phyloP scores from a whole-genome alignment of 1,140 invertebrate genomes.

The Lithobius niger region DNA sequence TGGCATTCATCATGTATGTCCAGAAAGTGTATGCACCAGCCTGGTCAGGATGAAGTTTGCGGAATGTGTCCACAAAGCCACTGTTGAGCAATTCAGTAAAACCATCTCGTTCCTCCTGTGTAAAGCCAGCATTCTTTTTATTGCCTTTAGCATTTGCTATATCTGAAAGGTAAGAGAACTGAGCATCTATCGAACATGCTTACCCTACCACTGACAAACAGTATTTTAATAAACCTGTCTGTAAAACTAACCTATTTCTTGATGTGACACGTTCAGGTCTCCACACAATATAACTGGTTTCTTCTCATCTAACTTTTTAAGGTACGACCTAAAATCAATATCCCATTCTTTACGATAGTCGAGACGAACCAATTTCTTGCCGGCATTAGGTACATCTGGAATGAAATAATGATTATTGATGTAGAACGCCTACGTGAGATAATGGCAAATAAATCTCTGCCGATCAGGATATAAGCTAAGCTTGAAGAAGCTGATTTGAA shows the following conservation, averaged over 20 bases:
- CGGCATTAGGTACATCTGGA: slow-evolving; percentile 59
- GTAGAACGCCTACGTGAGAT: no score
- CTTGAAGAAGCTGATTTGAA: no score
- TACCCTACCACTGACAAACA: background rate
- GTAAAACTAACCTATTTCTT: slow-evolving; percentile 64
- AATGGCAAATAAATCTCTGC: no score
- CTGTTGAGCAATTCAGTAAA: slow-evolving; percentile 71
- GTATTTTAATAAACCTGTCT: background rate
- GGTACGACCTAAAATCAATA: slow-evolving; percentile 54
- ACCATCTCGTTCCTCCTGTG: slow-evolving; percentile 75
- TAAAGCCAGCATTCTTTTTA: slow-evolving; percentile 87
- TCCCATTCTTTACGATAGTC: slow-evolving; percentile 87
- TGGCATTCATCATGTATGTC: slow-evolving; percentile 73
- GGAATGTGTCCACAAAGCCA: slow-evolving; percentile 72
- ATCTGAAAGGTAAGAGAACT: slow-evolving; percentile 43
- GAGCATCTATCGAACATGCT: background rate
- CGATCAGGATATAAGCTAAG: no score
- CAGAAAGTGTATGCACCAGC: slow-evolving; percentile 84
- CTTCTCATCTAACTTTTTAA: slow-evolving; percentile 65
- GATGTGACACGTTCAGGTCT: slow-evolving; percentile 94
- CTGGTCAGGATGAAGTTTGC: slow-evolving; percentile 73
- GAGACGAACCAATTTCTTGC: slow-evolving; percentile 67
- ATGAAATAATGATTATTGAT: no score
- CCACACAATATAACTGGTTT: slow-evolving; percentile 93
- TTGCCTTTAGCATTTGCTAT: slow-evolving; percentile 89